These are phyloP conservation scores for Tromatobia lineatoria DNA, from an alignment of 2,888 invertebrate species.

Conservation along the genomic window DNA sequence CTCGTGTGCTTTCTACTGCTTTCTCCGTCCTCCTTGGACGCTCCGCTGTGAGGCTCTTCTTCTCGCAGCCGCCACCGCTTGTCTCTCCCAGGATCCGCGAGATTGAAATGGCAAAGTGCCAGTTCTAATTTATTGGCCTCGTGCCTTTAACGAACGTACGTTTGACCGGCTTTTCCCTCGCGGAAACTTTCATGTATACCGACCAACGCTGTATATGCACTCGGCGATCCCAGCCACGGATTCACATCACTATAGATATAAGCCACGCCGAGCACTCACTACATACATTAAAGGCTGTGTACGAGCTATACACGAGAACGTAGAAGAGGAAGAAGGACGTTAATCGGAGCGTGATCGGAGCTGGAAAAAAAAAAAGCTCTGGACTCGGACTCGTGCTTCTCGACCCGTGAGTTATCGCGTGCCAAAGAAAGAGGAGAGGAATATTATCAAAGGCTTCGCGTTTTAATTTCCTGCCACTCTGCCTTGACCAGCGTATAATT, in stretches of 20 bases:
- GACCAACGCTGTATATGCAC: constrained; percentile 6
- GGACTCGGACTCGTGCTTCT: constrained; percentile 26
- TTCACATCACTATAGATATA: constrained; percentile 19
- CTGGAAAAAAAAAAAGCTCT: constrained; percentile 28
- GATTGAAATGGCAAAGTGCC: constrained; percentile 84
- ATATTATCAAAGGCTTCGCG: constrained; percentile 50
- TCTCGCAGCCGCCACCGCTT: constrained; percentile 61
- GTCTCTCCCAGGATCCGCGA: constrained; percentile 80
- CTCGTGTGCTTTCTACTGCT: constrained; percentile 29
- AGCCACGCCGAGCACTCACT: neutral
- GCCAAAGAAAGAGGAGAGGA: constrained; percentile 48
- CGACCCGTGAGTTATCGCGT: constrained; percentile 47
- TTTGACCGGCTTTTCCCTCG: constrained; percentile 74
- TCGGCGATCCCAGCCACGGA: constrained; percentile 2
- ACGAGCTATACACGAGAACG: constrained; percentile 4
- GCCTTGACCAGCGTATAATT: constrained; percentile 22
- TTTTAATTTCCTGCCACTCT: constrained; percentile 39
- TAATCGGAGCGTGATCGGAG: constrained; percentile 64
- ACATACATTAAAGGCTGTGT: constrained; percentile 7
- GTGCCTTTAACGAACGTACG: constrained; percentile 81
- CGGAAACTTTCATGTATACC: constrained; percentile 57
- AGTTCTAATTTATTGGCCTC: constrained; percentile 83
- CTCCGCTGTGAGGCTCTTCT: constrained; percentile 13
- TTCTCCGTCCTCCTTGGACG: constrained; percentile 17
- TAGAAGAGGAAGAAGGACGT: constrained; percentile 43